These are phyloP conservation scores for Wiebesia pumilae DNA, from an alignment of 1,140 invertebrate genomes.

Conservation along the genomic window DNA sequence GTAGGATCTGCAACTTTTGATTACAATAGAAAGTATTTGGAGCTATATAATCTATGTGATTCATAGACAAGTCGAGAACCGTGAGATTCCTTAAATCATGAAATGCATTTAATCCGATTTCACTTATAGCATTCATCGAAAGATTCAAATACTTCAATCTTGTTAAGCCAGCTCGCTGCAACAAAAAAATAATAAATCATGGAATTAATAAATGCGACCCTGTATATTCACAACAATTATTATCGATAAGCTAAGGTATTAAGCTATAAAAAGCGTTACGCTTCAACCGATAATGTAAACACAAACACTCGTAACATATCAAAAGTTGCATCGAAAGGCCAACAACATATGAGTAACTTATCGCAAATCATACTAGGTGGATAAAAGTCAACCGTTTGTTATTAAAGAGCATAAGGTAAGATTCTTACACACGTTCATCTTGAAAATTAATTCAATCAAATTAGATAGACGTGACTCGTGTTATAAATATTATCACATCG, in stretches of 20 bases:
- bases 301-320: not conserved
- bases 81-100: conserved; percentile 60
- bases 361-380: not conserved
- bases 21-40: conserved; percentile 60
- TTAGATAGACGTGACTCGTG: not conserved
- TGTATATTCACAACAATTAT: not conserved
- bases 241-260: not conserved
- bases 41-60: conserved; percentile 64
- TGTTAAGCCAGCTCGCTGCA: conserved; percentile 64
- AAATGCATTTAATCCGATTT: conserved; percentile 66
- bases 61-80: conserved; percentile 67
- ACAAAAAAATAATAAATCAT: conserved; percentile 20
- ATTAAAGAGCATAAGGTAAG: not conserved
- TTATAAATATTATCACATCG: not conserved
- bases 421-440: not conserved
- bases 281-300: not conserved
- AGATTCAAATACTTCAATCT: conserved; percentile 67
- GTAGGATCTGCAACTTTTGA: conserved; percentile 63
- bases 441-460: not conserved
- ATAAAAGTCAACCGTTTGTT: not conserved
- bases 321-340: not conserved
- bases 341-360: not conserved
- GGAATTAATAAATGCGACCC: not conserved
- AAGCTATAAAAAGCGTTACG: no score
- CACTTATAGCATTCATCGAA: conserved; percentile 65